These are phyloP conservation scores for Callithrix jacchus DNA, from an alignment of 2,113 vertebrate genomes.

Conservation along the genomic window DNA sequence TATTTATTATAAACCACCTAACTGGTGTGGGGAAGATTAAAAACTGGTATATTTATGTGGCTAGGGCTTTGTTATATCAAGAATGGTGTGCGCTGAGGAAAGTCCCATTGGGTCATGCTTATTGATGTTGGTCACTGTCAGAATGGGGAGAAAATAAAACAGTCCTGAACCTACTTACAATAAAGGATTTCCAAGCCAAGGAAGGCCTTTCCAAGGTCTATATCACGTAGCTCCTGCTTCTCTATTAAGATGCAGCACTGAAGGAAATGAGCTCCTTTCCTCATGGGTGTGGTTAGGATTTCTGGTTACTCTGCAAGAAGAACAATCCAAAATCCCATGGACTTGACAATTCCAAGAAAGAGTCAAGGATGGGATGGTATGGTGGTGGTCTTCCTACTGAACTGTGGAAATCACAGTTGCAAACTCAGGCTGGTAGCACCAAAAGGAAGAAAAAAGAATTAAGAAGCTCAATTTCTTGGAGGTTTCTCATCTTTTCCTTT, in stretches of 20 bases:
- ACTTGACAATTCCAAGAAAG: neutral
- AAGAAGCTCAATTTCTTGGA: neutral
- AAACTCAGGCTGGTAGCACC: neutral
- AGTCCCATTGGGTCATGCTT: neutral
- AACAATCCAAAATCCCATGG: neutral
- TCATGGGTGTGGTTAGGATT: neutral
- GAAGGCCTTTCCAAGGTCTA: neutral
- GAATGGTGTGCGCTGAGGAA: neutral
- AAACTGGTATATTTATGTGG: neutral
- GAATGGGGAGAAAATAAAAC: neutral
- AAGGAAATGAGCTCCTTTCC: neutral
- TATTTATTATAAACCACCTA: neutral
- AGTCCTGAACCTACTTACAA: neutral
- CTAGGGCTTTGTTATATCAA: neutral
- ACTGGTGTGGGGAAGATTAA: neutral
- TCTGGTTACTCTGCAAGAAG: neutral
- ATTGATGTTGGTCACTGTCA: slow-evolving; percentile 3
- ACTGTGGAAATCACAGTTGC: neutral
- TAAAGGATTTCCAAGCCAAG: neutral
- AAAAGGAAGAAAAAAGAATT: neutral
- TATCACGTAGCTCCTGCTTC: neutral
- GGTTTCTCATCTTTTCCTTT: neutral
- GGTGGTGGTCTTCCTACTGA: neutral
- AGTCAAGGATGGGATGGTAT: neutral
- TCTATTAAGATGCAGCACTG: neutral